Percentiles rank a stretch among this genome's conserved stretches.
phyloP scores from a whole-genome alignment of 2,888 invertebrate species.

The Syritta pipiens region DNA sequence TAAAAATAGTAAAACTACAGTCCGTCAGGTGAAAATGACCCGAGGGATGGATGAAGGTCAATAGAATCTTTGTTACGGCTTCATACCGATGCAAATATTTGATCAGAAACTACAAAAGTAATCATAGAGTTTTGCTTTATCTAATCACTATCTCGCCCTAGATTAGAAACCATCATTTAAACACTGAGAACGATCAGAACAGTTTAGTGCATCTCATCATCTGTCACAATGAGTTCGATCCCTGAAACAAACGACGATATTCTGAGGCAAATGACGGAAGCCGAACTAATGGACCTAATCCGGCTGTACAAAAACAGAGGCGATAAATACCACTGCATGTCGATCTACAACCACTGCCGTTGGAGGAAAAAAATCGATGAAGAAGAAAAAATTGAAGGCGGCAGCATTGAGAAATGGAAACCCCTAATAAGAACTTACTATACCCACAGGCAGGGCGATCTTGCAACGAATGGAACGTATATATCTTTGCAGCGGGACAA shows the following conservation, averaged over 20 bases:
- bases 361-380: constrained; percentile 75
- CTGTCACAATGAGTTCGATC: no score
- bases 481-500: constrained; percentile 74
- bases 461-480: constrained; percentile 74
- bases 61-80: no score
- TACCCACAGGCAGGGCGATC: constrained; percentile 72
- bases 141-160: no score
- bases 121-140: no score
- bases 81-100: no score
- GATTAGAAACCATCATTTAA: no score
- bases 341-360: constrained; percentile 75
- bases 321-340: constrained; percentile 74
- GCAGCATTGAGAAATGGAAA: constrained; percentile 54
- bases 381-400: constrained; percentile 38
- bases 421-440: constrained; percentile 74
- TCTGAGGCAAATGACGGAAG: constrained; percentile 72
- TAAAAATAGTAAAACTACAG: no score
- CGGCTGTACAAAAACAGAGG: constrained; percentile 72
- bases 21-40: no score
- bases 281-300: constrained; percentile 73
- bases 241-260: constrained; percentile 72
- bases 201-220: no score
- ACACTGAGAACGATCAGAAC: no score
- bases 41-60: no score
- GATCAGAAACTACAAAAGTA: no score